Conservation (phyloP, 2,113 vertebrate genomes). For the Bambusicola thoracicus region DNA sequence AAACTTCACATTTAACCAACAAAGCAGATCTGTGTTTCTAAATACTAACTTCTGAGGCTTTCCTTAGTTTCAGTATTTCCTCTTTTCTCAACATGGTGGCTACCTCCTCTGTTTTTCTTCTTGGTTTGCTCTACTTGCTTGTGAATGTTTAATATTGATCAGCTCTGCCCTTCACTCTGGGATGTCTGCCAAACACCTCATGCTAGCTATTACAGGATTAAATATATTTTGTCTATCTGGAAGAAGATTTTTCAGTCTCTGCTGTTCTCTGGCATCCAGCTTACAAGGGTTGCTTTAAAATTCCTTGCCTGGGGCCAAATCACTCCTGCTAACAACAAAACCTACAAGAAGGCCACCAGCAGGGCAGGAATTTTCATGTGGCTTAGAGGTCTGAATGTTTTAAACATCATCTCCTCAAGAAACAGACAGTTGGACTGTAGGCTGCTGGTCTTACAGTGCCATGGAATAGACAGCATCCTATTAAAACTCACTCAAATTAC, state of each 20-base stretch:
- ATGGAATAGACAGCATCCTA: neutral
- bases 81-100: slow-evolving; percentile 3
- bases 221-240: slow-evolving; percentile 53
- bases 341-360: slow-evolving; percentile 30
- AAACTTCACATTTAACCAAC: neutral
- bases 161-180: slow-evolving; percentile 42
- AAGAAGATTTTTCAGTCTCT: slow-evolving; percentile 51
- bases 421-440: neutral
- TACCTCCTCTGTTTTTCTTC: neutral
- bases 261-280: slow-evolving; percentile 37
- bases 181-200: slow-evolving; percentile 48
- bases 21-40: neutral
- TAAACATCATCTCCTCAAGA: neutral
- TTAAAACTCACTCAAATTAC: neutral
- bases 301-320: slow-evolving; percentile 25
- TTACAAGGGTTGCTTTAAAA: slow-evolving; percentile 57
- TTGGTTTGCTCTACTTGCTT: slow-evolving; percentile 35
- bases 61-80: neutral
- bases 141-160: slow-evolving; percentile 51
- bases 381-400: slow-evolving; percentile 4
- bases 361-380: neutral
- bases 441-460: neutral
- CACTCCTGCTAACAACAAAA: slow-evolving; percentile 41
- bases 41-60: neutral
- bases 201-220: slow-evolving; percentile 56